Evolutionary conservation across 2,797 vertebrate species (phyloP), one percentile per base, ranked within the genome.

Genomic region (Meda fulgida): DNA sequence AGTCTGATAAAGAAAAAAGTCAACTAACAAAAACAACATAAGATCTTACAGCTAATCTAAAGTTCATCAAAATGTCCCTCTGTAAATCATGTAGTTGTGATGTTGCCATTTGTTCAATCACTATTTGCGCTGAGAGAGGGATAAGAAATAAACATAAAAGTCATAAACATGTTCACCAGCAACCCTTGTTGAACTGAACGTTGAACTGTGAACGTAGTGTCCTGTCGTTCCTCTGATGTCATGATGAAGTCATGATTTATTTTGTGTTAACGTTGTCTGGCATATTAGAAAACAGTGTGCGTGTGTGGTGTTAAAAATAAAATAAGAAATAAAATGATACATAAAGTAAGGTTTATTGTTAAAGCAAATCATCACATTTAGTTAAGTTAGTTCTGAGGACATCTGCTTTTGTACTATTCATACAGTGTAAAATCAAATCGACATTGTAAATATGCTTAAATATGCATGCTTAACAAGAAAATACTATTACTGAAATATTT

Each of bases 1-100:
- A 91, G 89, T 90, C 80, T 89, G 84, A 88, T 88, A 85, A 88
- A 87, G 92, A 93, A 92, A 91, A 90, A 92, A 86, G 60, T 65
- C 16, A 71, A 73, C 29, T 31, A 85, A 63, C 90, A 93, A 88
- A 90, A 90, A 88, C 84, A 88, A 86, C 82, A 66, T 75, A 76
- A 82, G 78, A 86, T 86, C 53, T 81, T 85, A 81, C 23, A 43
- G 53, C 66, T 76, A 78, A 85, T 85, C 66, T 85, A 80, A n/a
- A 76, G 26, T 81, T 84, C 38, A 75, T 81, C 65, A 76, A 77
- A 79, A 71, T 70, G 29, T 31, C 65, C 63, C 26, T 86, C n/a
- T 80, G 31, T 69, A 60, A 60, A 69, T 40, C 26, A 5, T 38
- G 46, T 43, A 4, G 5, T 83, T 53, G 9, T 34, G 16, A 31